A percentile compares a stretch with the other conserved stretches of the same genome.
Evolutionary conservation across 2,888 invertebrate species (phyloP).

Genomic region (Dasypogon diadema): DNA sequence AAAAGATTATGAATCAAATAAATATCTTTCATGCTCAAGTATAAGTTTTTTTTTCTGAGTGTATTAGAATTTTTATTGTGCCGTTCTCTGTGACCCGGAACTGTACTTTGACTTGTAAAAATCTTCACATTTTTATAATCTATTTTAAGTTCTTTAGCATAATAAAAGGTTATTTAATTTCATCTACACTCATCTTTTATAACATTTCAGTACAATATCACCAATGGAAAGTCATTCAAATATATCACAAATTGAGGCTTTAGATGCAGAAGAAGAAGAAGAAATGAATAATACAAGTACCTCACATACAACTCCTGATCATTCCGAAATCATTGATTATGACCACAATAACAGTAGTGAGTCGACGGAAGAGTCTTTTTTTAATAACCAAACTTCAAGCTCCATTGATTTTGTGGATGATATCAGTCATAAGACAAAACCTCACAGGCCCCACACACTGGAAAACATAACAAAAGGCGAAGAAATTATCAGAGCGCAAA

Average conservation of each 20-base stretch:
- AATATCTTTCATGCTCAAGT: too few relatives aligned
- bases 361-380: conserved; percentile 28
- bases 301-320: conserved; percentile 21
- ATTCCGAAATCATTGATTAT: conserved; percentile 38
- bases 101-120: too few relatives aligned
- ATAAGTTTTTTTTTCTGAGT: too few relatives aligned
- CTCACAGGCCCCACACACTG: conserved; percentile 53
- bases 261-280: conserved; percentile 14
- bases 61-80: too few relatives aligned
- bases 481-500: conserved; percentile 52
- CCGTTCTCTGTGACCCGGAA: too few relatives aligned
- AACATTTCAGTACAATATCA: conserved; percentile 52
- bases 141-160: too few relatives aligned
- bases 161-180: too few relatives aligned
- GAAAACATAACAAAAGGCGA: conserved; percentile 65
- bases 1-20: too few relatives aligned
- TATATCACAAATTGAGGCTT: conserved; percentile 9
- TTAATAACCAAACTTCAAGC: conserved; percentile 11
- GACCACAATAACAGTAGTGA: conserved; percentile 48
- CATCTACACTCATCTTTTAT: too few relatives aligned
- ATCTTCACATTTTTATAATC: too few relatives aligned
- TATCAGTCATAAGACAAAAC: neutral
- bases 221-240: conserved; percentile 32
- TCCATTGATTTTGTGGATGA: conserved; percentile 24
- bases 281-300: neutral